Evolutionary conservation across 1,140 invertebrate genomes (phyloP).

Genomic region (Diachasmimorpha longicaudata): DNA sequence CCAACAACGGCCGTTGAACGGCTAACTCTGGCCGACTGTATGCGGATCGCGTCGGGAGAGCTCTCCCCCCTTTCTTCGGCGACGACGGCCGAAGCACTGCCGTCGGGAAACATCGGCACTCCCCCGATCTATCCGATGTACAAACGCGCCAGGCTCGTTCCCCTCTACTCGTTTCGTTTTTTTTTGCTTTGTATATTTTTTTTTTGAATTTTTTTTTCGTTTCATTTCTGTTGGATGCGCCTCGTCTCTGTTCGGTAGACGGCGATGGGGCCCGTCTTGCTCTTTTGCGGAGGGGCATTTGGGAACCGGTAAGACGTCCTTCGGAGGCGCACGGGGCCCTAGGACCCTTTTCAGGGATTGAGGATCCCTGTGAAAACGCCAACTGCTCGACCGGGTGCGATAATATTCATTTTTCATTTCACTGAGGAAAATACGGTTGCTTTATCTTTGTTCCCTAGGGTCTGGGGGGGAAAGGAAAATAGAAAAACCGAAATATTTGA

Average conservation of each 20-base stretch:
- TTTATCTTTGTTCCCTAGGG: not conserved
- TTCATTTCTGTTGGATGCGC: not conserved
- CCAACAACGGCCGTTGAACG: conserved; percentile 53
- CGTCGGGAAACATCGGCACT: conserved; percentile 47
- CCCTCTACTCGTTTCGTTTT: not conserved
- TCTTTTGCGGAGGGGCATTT: not conserved
- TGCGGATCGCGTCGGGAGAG: conserved; percentile 33
- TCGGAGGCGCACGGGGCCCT: not conserved
- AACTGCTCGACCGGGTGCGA: not conserved
- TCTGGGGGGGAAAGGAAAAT: not conserved
- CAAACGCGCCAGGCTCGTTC: conserved; percentile 18
- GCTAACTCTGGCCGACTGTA: conserved; percentile 54
- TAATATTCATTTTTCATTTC: not conserved
- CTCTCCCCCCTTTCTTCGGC: conserved; percentile 35
- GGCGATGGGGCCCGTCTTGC: not conserved
- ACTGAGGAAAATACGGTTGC: not conserved
- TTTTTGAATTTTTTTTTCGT: not conserved
- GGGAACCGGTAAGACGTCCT: conserved; percentile 12
- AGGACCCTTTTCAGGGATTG: conserved; percentile 1
- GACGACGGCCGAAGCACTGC: conserved; percentile 41
- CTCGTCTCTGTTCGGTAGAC: not conserved
- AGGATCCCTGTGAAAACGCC: not conserved
- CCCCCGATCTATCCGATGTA: conserved; percentile 17
- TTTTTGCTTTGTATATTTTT: not conserved
- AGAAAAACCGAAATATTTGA: too few species aligned